Evolutionary conservation across 2,797 vertebrate genomes (phyloP), one percentile per base, ranked within the genome.

Genomic region (Sardinella longiceps): DNA sequence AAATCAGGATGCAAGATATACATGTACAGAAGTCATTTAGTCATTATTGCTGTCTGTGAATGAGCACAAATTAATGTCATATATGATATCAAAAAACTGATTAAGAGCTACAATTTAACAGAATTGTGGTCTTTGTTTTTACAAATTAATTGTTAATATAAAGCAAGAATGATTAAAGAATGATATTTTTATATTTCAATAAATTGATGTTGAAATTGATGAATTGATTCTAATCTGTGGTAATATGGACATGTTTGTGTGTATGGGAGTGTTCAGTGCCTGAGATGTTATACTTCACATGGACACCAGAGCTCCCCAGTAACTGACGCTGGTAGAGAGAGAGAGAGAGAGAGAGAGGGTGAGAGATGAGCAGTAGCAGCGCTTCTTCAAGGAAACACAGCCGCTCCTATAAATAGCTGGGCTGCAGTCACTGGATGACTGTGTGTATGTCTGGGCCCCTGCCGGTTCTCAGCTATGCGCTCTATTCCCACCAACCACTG

Each of bases 381-480:
- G 70, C 30, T 80, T 77, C 84, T 87, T 91, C 88, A 90, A 91
- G 91, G 91, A 94, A 95, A 93, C 93, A 93, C 90, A 90, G 93
- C 91, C 90, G 90, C 90, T 89, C 90, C 94, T 95, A 95, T 94
- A 95, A 95, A 95, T 95, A 94, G 92, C 92, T 88, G 85, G 88
- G 89, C 91, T 87, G 90, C 89, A 86, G 90, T 93, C 70, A 77
- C 33, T 77, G 33, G 33, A 10, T 39, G 33, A 39, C 70, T 39
- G 37, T 77, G 33, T 77, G 70, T 77, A 6, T 77, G 70, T 77
- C 15, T 77, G 70, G 12, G 28, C 20, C 33, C 20, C 70, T 77
- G 70, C 33, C 18, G 18, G 14, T 39, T 37, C 70, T 77, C 37
- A 77, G 33, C 70, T 77, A 43, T 43, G 70, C 10, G 18, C 15